Percentiles rank a stretch among this genome's conserved stretches.
Evolutionary conservation across 2,888 invertebrate genomes (phyloP).

Genomic region (Hypomecis atomaria): DNA sequence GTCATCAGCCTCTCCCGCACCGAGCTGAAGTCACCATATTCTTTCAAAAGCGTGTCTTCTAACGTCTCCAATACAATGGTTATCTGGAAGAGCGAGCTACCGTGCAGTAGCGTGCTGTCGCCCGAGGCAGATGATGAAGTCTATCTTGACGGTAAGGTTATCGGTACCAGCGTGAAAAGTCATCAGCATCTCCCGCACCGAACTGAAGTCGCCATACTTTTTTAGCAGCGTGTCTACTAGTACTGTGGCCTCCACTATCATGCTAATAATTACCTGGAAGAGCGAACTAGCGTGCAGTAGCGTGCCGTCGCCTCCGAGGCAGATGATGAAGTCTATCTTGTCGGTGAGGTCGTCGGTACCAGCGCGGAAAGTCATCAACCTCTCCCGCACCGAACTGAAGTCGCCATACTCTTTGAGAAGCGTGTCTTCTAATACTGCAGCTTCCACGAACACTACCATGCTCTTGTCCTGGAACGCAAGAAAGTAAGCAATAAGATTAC

Average conservation of each 20-base stretch:
- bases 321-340: slow-evolving; percentile 98
- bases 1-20: slow-evolving; percentile 95
- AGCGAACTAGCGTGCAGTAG: slow-evolving; percentile 96
- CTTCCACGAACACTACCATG: slow-evolving; percentile 98
- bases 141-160: too few relatives aligned
- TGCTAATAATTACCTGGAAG: slow-evolving; percentile 87
- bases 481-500: background rate
- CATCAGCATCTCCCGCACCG: slow-evolving; percentile 93
- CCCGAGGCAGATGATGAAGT: too few relatives aligned
- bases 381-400: slow-evolving; percentile 91
- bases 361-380: slow-evolving; percentile 94
- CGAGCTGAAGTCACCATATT: slow-evolving; percentile 89
- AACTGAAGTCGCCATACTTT: slow-evolving; percentile 89
- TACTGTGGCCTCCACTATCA: too few relatives aligned
- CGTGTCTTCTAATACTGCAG: slow-evolving; percentile 94
- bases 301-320: slow-evolving; percentile 98
- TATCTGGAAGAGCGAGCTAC: too few relatives aligned
- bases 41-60: slow-evolving; percentile 91
- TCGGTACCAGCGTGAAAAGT: slow-evolving; percentile 94
- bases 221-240: slow-evolving; percentile 90
- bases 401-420: slow-evolving; percentile 89
- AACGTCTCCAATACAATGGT: too few relatives aligned
- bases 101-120: too few relatives aligned
- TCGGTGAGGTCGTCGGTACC: slow-evolving; percentile 97
- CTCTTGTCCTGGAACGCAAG: slow-evolving; percentile 90